Evolutionary conservation across 1,140 invertebrate genomes (phyloP), one percentile per base, ranked within the genome.

Genomic region (Oryctes rhinoceros): DNA sequence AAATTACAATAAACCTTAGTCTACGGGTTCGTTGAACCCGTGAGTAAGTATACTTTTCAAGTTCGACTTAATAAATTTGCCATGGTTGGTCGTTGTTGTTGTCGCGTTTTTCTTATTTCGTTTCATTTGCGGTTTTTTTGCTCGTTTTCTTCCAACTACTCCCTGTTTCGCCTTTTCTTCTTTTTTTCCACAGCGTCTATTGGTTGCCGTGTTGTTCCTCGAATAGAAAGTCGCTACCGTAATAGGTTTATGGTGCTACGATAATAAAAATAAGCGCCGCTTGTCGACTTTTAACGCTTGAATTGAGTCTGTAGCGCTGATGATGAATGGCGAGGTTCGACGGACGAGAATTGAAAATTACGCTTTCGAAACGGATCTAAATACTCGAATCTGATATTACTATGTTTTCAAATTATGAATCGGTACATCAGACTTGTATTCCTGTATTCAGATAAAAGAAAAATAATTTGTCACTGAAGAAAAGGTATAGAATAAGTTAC

Each of bases 1-100:
- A 67, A 67, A 67, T 67, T 67, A 67, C 65, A 24, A 67, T 67
- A 67, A 67, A 67, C 30, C 65, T 20, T 35, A 67, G 20, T 67
- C 10, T 13, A 13, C 11, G 49, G 30, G 65, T 67, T 67, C 65
- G 65, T 67, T 67, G 65, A 67, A 67, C 65, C 18, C 18, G 65
- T 67, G 65, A 67, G 65, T 67, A 67, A 67, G 65, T 35, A 18
- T 67, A 4, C 49, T 53, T 53, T 67, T 67, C 65, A 67, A 67
- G 65, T 67, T 67, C 65, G 65, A 24, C 18, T 18, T 67, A 24
- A 67, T 67, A 35, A 67, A 67, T 67, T 30, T 67, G 65, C 65
- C 30, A 35, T 9, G 65, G 65, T 67, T 35, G 65, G 13, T 62
- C 15, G 10, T 67, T 67, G 6, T 67, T 35, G 18, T 30, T 67